Evolutionary conservation across 1,140 invertebrate species (phyloP).

Genomic region (Drosophila watanabei): DNA sequence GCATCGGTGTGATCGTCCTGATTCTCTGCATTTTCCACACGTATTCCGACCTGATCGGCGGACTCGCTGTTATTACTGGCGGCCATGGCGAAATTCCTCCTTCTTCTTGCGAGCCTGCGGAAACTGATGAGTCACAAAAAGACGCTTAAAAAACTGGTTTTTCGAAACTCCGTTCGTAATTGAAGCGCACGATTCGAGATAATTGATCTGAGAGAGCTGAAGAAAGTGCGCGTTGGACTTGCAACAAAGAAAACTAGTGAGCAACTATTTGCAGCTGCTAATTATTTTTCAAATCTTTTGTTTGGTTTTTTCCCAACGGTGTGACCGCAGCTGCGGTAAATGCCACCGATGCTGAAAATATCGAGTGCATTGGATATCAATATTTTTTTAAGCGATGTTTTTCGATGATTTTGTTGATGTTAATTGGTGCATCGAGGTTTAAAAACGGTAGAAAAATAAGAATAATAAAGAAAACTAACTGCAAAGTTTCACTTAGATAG

Average conservation of each 20-base stretch:
- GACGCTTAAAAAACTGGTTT: slow-evolving; percentile 36
- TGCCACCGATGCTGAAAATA: neutral
- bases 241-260: slow-evolving; percentile 50
- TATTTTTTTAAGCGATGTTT: too few species aligned
- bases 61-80: slow-evolving; percentile 57
- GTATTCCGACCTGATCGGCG: slow-evolving; percentile 73
- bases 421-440: too few species aligned
- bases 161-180: slow-evolving; percentile 1
- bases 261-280: slow-evolving; percentile 23
- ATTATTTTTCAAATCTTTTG: slow-evolving; percentile 17
- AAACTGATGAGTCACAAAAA: slow-evolving; percentile 69
- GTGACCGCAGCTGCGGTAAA: neutral
- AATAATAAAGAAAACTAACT: too few species aligned
- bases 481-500: too few species aligned
- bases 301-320: neutral
- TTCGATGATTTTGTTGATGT: too few species aligned
- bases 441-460: too few species aligned
- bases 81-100: slow-evolving; percentile 65
- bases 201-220: neutral
- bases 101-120: slow-evolving; percentile 39
- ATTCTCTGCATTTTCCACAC: slow-evolving; percentile 45
- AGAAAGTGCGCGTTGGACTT: slow-evolving; percentile 15
- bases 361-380: too few species aligned
- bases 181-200: slow-evolving; percentile 12
- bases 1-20: slow-evolving; percentile 74